Evolutionary conservation across 2,888 invertebrate genomes (phyloP).

Genomic region (Resseliella maxima): DNA sequence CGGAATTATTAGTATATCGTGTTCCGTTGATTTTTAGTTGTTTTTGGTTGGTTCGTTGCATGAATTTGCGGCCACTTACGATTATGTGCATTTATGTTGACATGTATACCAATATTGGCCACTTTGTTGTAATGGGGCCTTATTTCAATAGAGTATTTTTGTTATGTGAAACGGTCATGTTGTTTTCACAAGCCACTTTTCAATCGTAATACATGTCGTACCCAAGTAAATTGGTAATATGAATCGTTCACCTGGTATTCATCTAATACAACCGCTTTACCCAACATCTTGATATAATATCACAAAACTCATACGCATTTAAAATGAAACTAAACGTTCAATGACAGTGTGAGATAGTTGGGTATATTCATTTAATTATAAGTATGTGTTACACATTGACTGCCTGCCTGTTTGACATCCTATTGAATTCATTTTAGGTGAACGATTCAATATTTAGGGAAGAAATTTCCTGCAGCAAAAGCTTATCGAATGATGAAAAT

Average conservation of each 20-base stretch:
- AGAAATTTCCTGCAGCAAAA: not conserved
- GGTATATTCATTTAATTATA: not conserved
- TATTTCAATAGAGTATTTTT: not conserved
- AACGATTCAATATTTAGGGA: not conserved
- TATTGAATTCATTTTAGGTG: not conserved
- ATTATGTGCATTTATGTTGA: slow-evolving; percentile 4
- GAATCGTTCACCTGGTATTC: not conserved
- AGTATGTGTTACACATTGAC: not conserved
- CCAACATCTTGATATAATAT: too few species aligned
- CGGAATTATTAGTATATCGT: slow-evolving; percentile 23
- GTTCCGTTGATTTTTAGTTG: slow-evolving; percentile 10
- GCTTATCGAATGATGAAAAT: too few species aligned
- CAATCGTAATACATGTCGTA: not conserved
- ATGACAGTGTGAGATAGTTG: not conserved
- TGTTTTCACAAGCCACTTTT: not conserved
- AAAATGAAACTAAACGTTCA: not conserved
- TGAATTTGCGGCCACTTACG: slow-evolving; percentile 48
- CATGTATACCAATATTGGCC: not conserved
- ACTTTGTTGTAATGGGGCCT: not conserved
- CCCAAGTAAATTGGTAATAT: not conserved
- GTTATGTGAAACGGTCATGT: not conserved
- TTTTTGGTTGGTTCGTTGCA: not conserved
- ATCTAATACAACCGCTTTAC: not conserved
- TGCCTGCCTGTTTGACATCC: not conserved
- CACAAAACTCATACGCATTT: too few species aligned